Evolutionary conservation across 2,888 invertebrate genomes (phyloP).

Genomic region (Lepas anatifera): DNA sequence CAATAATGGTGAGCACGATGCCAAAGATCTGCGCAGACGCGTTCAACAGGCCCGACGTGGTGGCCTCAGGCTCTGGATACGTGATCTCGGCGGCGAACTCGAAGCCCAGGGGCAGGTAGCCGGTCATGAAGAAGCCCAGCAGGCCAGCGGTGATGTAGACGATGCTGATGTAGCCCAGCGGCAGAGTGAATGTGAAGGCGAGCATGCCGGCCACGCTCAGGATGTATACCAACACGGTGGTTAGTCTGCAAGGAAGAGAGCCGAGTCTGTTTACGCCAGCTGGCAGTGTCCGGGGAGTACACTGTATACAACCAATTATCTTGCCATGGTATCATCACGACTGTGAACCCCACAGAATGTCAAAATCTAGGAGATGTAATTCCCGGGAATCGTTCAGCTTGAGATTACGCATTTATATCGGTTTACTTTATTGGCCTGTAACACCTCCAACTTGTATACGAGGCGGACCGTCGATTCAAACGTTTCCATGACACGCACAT

Average conservation of each 20-base stretch:
- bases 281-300: too few relatives aligned
- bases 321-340: too few relatives aligned
- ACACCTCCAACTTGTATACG: too few relatives aligned
- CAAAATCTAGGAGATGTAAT: too few relatives aligned
- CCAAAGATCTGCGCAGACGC: constrained; percentile 64
- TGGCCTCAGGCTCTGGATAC: constrained; percentile 96
- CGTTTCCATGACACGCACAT: too few relatives aligned
- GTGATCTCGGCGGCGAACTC: constrained; percentile 96
- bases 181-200: constrained; percentile 76
- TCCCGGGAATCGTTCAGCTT: too few relatives aligned
- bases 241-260: constrained; percentile 53
- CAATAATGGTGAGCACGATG: constrained; percentile 66
- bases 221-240: constrained; percentile 79
- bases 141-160: constrained; percentile 75
- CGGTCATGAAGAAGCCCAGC: constrained; percentile 99
- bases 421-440: too few relatives aligned
- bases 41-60: constrained; percentile 88
- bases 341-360: too few relatives aligned
- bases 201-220: constrained; percentile 85
- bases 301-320: too few relatives aligned
- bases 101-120: constrained; percentile 95
- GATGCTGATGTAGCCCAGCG: constrained; percentile 57
- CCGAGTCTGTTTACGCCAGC: too few relatives aligned
- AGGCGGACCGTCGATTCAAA: too few relatives aligned
- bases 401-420: too few relatives aligned